Conservation (phyloP, 2,888 invertebrate species). For the Lordiphosa andalusiaca region DNA sequence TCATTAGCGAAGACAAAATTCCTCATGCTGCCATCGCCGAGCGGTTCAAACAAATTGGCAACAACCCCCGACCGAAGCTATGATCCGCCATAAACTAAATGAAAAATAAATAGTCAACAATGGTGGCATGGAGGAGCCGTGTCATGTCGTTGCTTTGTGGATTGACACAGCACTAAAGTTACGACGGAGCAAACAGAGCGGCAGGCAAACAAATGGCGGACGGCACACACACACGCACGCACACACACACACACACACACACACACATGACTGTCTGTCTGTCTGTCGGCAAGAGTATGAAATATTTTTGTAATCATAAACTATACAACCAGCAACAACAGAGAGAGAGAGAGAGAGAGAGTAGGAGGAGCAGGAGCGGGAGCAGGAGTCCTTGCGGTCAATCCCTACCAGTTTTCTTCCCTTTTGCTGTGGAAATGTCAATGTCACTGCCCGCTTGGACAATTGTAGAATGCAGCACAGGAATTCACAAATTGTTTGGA, state of each 20-base stretch:
- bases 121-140: not conserved
- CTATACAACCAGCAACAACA: constrained; percentile 16
- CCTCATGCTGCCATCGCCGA: not conserved
- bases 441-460: no score
- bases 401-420: no score
- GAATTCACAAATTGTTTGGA: no score
- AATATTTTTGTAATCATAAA: constrained; percentile 53
- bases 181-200: constrained; percentile 45
- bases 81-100: constrained; percentile 62
- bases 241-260: not conserved
- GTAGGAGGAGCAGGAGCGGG: not conserved
- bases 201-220: constrained; percentile 42
- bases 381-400: no score
- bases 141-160: constrained; percentile 39
- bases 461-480: no score
- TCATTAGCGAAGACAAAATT: constrained; percentile 38
- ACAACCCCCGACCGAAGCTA: constrained; percentile 22
- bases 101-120: constrained; percentile 58
- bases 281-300: constrained; percentile 38
- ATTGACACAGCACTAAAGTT: constrained; percentile 63
- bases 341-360: no score
- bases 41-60: constrained; percentile 38
- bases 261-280: no score
- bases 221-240: constrained; percentile 13
- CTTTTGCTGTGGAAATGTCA: no score